These are phyloP conservation scores for Lepisosteus oculatus DNA, from an alignment of 2,113 vertebrate species.

Conservation along the genomic window DNA sequence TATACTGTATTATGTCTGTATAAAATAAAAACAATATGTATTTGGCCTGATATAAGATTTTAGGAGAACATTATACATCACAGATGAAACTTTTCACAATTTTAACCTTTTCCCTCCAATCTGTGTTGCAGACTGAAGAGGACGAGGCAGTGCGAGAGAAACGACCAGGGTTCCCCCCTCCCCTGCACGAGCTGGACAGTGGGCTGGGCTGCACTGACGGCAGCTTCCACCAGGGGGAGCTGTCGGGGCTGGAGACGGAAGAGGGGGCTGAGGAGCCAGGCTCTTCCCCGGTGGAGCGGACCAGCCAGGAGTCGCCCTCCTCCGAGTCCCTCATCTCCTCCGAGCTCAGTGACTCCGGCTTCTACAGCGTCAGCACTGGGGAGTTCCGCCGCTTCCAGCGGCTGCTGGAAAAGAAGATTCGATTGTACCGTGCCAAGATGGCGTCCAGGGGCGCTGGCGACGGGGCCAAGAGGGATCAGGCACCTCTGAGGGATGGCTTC, in stretches of 20 bases:
- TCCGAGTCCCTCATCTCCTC: slow-evolving; percentile 64
- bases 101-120: neutral
- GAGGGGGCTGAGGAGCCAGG: slow-evolving; percentile 65
- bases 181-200: slow-evolving; percentile 66
- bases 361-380: slow-evolving; percentile 63
- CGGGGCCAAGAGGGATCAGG: neutral
- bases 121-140: slow-evolving; percentile 50
- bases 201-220: slow-evolving; percentile 66
- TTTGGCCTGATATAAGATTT: too few relatives aligned
- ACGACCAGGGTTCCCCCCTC: slow-evolving; percentile 49
- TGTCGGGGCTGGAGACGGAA: slow-evolving; percentile 64
- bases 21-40: too few relatives aligned
- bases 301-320: slow-evolving; percentile 48
- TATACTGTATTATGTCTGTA: too few relatives aligned
- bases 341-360: slow-evolving; percentile 64
- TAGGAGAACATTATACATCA: too few relatives aligned
- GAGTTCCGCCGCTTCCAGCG: slow-evolving; percentile 70
- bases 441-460: slow-evolving; percentile 45
- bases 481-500: slow-evolving; percentile 51
- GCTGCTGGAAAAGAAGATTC: slow-evolving; percentile 66
- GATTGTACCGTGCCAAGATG: slow-evolving; percentile 58
- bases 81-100: neutral
- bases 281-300: slow-evolving; percentile 44
- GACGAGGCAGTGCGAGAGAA: slow-evolving; percentile 54
- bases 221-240: slow-evolving; percentile 64